Conservation (phyloP, 2,888 invertebrate genomes). For the Glaucopsyche alexis region DNA sequence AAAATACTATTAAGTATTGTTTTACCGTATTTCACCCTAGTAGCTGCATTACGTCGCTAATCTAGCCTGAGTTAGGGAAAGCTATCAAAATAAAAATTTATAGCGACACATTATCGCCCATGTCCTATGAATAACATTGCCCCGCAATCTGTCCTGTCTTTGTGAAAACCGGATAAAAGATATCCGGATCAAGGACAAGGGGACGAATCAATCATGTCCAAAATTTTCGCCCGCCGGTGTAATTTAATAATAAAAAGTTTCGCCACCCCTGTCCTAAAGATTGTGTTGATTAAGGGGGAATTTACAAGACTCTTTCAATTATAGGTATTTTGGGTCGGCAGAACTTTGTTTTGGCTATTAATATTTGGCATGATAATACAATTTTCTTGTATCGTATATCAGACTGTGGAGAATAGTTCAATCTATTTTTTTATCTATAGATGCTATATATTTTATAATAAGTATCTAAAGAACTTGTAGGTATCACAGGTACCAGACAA, state of each 20-base stretch:
- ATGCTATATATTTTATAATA: no score
- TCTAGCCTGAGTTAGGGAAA: background rate
- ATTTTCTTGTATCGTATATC: no score
- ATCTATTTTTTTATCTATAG: no score
- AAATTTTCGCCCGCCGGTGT: slow-evolving; percentile 40
- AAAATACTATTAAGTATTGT: no score
- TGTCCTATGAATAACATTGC: slow-evolving; percentile 40
- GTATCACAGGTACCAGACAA: no score
- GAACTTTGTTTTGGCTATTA: background rate
- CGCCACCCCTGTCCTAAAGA: slow-evolving; percentile 11
- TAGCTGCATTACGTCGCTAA: no score
- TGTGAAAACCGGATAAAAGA: slow-evolving; percentile 31
- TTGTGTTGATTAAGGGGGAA: slow-evolving; percentile 10
- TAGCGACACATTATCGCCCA: slow-evolving; percentile 27
- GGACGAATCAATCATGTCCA: slow-evolving; percentile 48
- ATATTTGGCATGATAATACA: background rate
- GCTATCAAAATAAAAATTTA: background rate
- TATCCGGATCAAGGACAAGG: slow-evolving; percentile 39
- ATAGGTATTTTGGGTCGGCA: background rate
- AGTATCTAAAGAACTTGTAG: no score
- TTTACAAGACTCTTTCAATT: slow-evolving; percentile 16
- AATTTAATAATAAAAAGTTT: slow-evolving; percentile 41
- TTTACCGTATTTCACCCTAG: no score
- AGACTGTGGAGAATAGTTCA: no score
- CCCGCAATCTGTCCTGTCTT: slow-evolving; percentile 14